phyloP scores from a whole-genome alignment of 53 echinoderm and acorn worm species.

The Glandiceps talaboti region DNA sequence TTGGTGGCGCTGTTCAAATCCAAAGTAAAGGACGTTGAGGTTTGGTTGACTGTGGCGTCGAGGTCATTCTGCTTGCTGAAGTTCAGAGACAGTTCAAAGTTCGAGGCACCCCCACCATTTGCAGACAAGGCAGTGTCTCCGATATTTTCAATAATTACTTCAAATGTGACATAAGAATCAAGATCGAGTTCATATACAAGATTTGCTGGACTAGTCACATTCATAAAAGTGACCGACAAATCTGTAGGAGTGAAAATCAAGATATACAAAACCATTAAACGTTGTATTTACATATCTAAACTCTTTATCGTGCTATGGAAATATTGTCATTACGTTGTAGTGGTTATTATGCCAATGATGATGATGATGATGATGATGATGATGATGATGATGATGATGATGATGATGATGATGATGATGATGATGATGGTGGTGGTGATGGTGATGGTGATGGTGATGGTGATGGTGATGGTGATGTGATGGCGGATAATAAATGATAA shows the following conservation, averaged over 20 bases:
- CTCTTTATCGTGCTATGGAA: too few relatives aligned
- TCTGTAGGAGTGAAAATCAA: background rate
- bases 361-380: constrained; percentile 19
- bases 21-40: background rate
- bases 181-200: background rate
- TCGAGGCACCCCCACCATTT: background rate
- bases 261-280: too few relatives aligned
- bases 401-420: constrained; percentile 4
- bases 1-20: constrained; percentile 31
- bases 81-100: background rate
- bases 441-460: constrained; percentile 32
- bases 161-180: background rate
- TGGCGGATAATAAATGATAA: too few relatives aligned
- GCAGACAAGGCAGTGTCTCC: background rate
- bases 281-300: too few relatives aligned
- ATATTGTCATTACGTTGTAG: too few relatives aligned
- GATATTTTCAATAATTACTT: background rate
- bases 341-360: constrained; percentile 3
- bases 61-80: background rate
- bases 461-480: constrained; percentile 50
- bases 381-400: constrained; percentile 28
- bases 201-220: background rate
- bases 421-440: constrained; percentile 50
- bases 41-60: constrained; percentile 6
- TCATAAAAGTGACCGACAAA: background rate